These are phyloP conservation scores for Lateolabrax maculatus DNA, from an alignment of 2,797 vertebrate genomes.

Conservation along the genomic window DNA sequence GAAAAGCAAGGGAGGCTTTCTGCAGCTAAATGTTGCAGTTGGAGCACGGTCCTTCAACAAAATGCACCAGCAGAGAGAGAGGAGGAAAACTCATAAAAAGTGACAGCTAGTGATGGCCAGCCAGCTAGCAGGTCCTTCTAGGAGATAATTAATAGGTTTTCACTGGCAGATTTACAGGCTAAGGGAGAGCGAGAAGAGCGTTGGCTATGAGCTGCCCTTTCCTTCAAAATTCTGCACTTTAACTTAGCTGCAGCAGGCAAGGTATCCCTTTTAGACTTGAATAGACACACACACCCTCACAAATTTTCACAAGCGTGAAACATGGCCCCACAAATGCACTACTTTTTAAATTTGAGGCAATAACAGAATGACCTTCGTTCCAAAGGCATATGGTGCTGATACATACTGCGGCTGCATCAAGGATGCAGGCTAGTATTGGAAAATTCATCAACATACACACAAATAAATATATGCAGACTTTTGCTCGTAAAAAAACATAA, in stretches of 20 bases:
- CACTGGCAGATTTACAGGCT: slow-evolving; percentile 79
- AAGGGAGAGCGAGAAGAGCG: slow-evolving; percentile 55
- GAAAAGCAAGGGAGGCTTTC: slow-evolving; percentile 54
- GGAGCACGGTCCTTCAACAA: slow-evolving; percentile 58
- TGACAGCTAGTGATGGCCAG: slow-evolving; percentile 78
- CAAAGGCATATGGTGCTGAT: slow-evolving; percentile 28
- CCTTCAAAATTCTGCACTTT: slow-evolving; percentile 73
- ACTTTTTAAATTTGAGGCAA: slow-evolving; percentile 38
- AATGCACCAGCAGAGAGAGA: slow-evolving; percentile 65
- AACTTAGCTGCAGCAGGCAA: slow-evolving; percentile 60
- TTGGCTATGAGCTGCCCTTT: slow-evolving; percentile 68
- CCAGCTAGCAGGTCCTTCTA: slow-evolving; percentile 75
- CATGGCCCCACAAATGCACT: slow-evolving; percentile 7
- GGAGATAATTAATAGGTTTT: slow-evolving; percentile 82
- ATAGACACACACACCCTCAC: slow-evolving; percentile 8
- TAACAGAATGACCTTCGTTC: slow-evolving; percentile 26
- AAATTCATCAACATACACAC: slow-evolving; percentile 13
- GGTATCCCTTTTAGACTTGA: slow-evolving; percentile 38
- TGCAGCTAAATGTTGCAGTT: slow-evolving; percentile 66
- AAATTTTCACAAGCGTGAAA: slow-evolving; percentile 22
- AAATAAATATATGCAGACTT: neutral
- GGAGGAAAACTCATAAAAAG: slow-evolving; percentile 80
- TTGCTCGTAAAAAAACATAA: neutral
- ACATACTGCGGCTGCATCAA: slow-evolving; percentile 6
- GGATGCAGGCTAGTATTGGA: neutral